Evolutionary conservation across 2,113 vertebrate species (phyloP).

Genomic region (Willisornis vidua): DNA sequence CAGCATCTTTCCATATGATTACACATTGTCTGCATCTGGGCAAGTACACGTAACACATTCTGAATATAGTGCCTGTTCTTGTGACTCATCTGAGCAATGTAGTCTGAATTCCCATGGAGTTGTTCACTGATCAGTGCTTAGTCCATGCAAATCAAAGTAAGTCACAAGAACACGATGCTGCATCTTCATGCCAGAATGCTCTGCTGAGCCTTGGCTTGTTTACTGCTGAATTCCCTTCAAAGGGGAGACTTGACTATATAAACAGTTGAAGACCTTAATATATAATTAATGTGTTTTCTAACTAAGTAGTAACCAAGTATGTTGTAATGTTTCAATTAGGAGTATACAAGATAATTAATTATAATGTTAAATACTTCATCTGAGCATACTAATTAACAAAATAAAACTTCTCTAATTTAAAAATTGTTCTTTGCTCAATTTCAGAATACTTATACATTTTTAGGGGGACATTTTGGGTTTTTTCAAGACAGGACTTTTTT

Average conservation of each 20-base stretch:
- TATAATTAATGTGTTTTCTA: slow-evolving; percentile 53
- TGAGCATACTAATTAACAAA: slow-evolving; percentile 38
- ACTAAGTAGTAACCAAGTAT: slow-evolving; percentile 51
- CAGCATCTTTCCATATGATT: not conserved
- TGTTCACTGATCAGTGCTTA: not conserved
- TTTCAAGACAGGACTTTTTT: not conserved
- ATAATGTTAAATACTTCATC: slow-evolving; percentile 58
- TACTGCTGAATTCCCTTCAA: slow-evolving; percentile 26
- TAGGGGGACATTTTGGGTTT: not conserved
- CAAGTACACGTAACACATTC: not conserved
- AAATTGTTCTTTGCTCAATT: not conserved
- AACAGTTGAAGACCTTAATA: slow-evolving; percentile 32
- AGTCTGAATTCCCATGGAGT: not conserved
- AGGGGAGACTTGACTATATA: not conserved
- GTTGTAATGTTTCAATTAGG: slow-evolving; percentile 48
- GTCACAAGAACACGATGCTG: not conserved
- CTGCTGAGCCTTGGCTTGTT: slow-evolving; percentile 39
- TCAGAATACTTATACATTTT: not conserved
- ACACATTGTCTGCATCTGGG: not conserved
- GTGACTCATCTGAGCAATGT: not conserved
- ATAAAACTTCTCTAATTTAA: slow-evolving; percentile 34
- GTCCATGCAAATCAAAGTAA: not conserved
- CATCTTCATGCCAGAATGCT: slow-evolving; percentile 17
- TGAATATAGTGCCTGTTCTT: not conserved
- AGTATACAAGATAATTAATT: slow-evolving; percentile 49